These are phyloP conservation scores for Hirtodrosophila confusa DNA, from an alignment of 2,888 invertebrate genomes.

Conservation along the genomic window DNA sequence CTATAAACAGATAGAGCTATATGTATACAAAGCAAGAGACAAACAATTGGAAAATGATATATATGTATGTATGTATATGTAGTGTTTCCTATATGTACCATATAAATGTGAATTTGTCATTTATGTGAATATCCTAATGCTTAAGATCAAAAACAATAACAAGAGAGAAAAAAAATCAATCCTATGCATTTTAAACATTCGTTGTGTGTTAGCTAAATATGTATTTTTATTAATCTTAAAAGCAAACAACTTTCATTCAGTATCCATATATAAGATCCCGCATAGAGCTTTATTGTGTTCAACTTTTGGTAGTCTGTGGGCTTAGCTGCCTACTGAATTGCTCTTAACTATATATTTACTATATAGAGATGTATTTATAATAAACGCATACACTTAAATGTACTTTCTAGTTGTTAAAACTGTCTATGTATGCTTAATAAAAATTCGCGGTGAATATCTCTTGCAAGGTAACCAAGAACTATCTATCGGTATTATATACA, in stretches of 20 bases:
- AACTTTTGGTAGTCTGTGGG: constrained; percentile 52
- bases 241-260: constrained; percentile 8
- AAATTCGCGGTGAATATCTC: constrained; percentile 29
- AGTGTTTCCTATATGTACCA: not conserved
- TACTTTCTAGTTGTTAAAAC: constrained; percentile 38
- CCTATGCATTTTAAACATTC: constrained; percentile 3
- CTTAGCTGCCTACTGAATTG: constrained; percentile 22
- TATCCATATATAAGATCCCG: constrained; percentile 27
- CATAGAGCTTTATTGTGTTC: constrained; percentile 76
- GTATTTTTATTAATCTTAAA: constrained; percentile 4
- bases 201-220: constrained; percentile 2
- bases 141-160: constrained; percentile 35
- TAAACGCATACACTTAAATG: constrained; percentile 23
- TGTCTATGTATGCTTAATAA: constrained; percentile 50
- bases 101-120: constrained; percentile 13
- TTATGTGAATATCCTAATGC: constrained; percentile 7
- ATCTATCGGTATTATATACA: no score
- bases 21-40: not conserved
- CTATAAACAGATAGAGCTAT: not conserved
- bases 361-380: constrained; percentile 31
- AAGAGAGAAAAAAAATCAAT: not conserved
- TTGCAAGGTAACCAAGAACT: constrained; percentile 10
- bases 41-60: not conserved
- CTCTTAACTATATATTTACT: constrained; percentile 33
- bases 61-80: not conserved